Base-by-base conservation (phyloP, 2,888 invertebrate genomes). In the Periphyllus acericola region DNA sequence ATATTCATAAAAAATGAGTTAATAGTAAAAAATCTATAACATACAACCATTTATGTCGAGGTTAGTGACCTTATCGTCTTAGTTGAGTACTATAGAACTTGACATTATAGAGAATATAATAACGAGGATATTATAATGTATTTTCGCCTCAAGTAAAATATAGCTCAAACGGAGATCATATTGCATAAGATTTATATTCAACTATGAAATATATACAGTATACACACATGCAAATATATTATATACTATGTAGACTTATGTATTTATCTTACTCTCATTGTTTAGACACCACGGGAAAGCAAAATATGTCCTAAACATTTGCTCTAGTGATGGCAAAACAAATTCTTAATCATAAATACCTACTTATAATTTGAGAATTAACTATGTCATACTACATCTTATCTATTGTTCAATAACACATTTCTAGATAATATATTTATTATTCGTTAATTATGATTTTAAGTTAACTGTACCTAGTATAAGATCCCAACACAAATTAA, bases 121-220 rank as follows among this genome's bases (percentile, higher is more conserved):
- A 74, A 36, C 74, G 17, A n/a, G 74, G 21, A 71, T n/a, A 75
- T 83, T 60, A 83, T 75, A 66, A 75, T 74, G 83, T 29, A 60
- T 19, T 83, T 75, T 66, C 9, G 29, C 83, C 82, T 17, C 14
- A 46, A 72, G 72, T 72, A 6, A 25, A 71, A 34, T 14, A 71
- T 82, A 46, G 68, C 46, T 83, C 9, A 9, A 29, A 75, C 11
- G 21, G 11, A 75, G 40, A 75, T 83, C 75, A 40, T 75, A 83
- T 83, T 83, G 75, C 60, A 60, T 75, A 60, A 6, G 14, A 29
- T 83, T 66, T 40, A 40, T 75, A 55, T 66, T 29, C 60, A 29
- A 40, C 29, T 60, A 36, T 14, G 4, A 66, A 83, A 83, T 66
- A 60, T 25, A 60, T 52, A 3, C 25, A 25, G 3, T 0, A 21